These are phyloP conservation scores for Phoxinus dragarum DNA, from an alignment of 2,797 vertebrate species.

Conservation along the genomic window DNA sequence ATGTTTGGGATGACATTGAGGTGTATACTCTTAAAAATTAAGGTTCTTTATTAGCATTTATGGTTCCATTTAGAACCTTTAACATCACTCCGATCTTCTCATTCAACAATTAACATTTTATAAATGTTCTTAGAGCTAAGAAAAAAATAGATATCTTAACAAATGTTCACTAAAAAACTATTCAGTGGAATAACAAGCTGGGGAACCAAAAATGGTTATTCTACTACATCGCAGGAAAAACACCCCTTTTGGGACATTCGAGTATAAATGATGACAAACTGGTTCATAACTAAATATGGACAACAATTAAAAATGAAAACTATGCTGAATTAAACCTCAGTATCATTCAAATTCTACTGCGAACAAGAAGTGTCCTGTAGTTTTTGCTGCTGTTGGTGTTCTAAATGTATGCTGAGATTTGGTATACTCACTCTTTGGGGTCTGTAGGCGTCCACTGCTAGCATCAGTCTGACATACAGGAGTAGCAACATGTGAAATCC, in stretches of 20 bases:
- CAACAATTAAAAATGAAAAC: background rate
- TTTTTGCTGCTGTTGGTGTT: background rate
- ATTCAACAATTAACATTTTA: background rate
- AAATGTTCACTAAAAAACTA: background rate
- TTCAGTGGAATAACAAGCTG: no score
- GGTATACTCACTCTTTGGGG: slow-evolving; percentile 57
- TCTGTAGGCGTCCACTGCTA: slow-evolving; percentile 51
- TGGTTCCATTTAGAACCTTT: background rate
- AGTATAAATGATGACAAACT: no score
- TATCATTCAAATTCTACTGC: background rate
- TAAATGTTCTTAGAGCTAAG: background rate
- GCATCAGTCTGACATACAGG: slow-evolving; percentile 53
- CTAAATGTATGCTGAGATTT: slow-evolving; percentile 14
- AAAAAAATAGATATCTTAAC: fast-evolving
- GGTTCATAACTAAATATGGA: background rate
- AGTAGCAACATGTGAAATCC: slow-evolving; percentile 52
- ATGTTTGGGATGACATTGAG: background rate
- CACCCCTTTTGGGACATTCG: background rate
- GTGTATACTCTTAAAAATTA: background rate
- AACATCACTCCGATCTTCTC: background rate
- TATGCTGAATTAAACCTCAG: background rate
- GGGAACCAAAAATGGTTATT: background rate
- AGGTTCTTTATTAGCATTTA: background rate
- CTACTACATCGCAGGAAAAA: fast-evolving
- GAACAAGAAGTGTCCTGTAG: background rate